Base-by-base conservation (phyloP, 2,888 invertebrate genomes). In the Alsophila aescularia region DNA sequence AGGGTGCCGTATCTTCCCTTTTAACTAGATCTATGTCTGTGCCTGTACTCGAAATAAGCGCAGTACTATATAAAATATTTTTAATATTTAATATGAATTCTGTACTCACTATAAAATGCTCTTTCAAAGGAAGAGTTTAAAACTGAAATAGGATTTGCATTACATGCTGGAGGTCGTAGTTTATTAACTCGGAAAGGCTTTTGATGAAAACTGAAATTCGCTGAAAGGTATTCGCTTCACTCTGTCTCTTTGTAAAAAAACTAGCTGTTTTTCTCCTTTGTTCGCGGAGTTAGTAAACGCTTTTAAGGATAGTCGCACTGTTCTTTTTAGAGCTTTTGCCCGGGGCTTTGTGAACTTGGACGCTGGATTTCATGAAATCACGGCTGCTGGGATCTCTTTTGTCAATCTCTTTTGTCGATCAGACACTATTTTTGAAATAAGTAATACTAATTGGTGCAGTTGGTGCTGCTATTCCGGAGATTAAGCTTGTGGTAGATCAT, bases 121-220 rank as follows among this genome's bases (percentile, higher is more conserved):
- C 54, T 45, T 41, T 58, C 59, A 64, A 62, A 61, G 53, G 58
- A 40, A 34, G 50, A 60, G 49, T 44, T 60, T 52, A 44, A 35
- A 53, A 56, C 48, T 48, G 52, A 32, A 60, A 56, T 60, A 37
- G 53, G 41, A 62, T 60, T 64, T 57, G 51, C 48, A 48, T 49
- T 55, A 60, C 58, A 53, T 45, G 52, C 18, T 12, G 40, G 55
- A 53, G 39, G 51, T 52, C 21, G 45, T 43, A 45, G 51, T 56
- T 57, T 58, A 56, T 56, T 58, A 59, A 48, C 49, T 49, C 52
- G 37, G 35, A 58, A 58, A 52, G 51, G 40, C 47, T 60, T 63
- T 60, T 60, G 54, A 64, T 59, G 61, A 59, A 59, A 61, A 44
- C 51, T 52, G 42, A 35, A 44, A 42, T 57, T 49, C 39, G 14